Conservation (phyloP, 2,113 vertebrate species). For the Macquaria ambigua region DNA sequence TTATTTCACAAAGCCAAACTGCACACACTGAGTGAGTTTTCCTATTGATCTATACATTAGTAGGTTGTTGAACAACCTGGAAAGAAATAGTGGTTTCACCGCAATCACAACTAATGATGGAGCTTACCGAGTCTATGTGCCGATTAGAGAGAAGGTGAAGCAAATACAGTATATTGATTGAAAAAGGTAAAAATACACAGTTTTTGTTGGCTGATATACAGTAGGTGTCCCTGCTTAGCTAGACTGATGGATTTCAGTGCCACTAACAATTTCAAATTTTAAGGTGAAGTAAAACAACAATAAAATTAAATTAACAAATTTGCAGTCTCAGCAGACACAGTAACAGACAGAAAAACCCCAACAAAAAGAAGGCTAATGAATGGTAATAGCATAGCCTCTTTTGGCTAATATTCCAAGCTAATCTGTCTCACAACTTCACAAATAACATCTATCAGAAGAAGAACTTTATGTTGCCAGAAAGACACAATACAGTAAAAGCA, state of each 20-base stretch:
- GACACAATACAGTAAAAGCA: background rate
- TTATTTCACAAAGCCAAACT: conserved; percentile 1
- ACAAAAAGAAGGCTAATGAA: no score
- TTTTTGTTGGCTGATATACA: background rate
- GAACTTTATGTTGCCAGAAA: background rate
- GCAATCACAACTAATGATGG: conserved; percentile 7
- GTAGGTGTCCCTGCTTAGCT: background rate
- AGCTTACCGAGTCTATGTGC: background rate
- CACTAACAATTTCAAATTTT: background rate
- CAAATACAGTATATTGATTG: background rate
- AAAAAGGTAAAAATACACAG: background rate
- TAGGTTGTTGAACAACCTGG: conserved; percentile 22
- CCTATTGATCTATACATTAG: conserved; percentile 18
- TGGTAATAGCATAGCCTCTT: background rate
- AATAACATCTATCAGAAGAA: background rate
- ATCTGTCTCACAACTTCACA: background rate
- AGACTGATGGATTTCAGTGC: no score
- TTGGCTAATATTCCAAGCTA: background rate
- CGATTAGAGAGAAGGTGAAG: background rate
- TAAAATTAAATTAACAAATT: background rate
- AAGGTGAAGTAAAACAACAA: background rate
- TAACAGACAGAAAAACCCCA: background rate
- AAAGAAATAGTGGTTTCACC: conserved; percentile 1
- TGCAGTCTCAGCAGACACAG: no score
- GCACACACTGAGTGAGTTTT: background rate